Evolutionary conservation across 2,113 vertebrate genomes (phyloP), one percentile per base, ranked within the genome.

Genomic region (Agapornis roseicollis): DNA sequence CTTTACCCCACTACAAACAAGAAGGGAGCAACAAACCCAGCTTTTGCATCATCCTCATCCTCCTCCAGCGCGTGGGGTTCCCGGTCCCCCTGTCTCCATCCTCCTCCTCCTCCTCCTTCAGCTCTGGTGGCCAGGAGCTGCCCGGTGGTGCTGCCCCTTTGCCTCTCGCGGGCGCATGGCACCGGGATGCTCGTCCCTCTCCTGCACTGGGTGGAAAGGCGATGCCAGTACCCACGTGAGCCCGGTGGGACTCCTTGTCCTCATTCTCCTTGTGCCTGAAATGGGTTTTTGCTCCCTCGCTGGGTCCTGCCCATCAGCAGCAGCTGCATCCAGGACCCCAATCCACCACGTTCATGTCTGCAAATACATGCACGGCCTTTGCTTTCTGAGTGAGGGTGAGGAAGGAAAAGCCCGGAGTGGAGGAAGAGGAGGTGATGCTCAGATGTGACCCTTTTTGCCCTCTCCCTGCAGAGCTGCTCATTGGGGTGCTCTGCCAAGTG

Each of bases 241-340:
- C 95, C 96, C 95, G 6, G 95, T 95, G 96, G 96, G 96, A 96
- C 92, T 96, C 95, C 95, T 84, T 95, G 96, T 69, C 96, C 96
- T 97, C 96, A 37, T 96, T 97, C 95, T 97, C 89, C 96, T 95
- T 95, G 83, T 68, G 80, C 90, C 86, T 92, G 83, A 95, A 96
- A 90, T 84, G 88, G 86, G 88, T 80, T 94, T 73, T 28, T 14
- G 35, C 46, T 95, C 93, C 85, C 47, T 93, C 3, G 2, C 92
- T 24, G 65, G 79, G 77, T 78, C 61, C 96, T 81, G 80, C 65
- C 84, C 17, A 4, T 31, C 60, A 28, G 41, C 73, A 7, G 37
- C 63, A 12, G 71, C 13, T 1, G 41, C 33, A 27, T 11, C 37
- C 65, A 2, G 82, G 60, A 35, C 66, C 69, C 56, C 64, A 8